These are phyloP conservation scores for Butorides virescens DNA, from an alignment of 2,113 vertebrate species.

Conservation along the genomic window DNA sequence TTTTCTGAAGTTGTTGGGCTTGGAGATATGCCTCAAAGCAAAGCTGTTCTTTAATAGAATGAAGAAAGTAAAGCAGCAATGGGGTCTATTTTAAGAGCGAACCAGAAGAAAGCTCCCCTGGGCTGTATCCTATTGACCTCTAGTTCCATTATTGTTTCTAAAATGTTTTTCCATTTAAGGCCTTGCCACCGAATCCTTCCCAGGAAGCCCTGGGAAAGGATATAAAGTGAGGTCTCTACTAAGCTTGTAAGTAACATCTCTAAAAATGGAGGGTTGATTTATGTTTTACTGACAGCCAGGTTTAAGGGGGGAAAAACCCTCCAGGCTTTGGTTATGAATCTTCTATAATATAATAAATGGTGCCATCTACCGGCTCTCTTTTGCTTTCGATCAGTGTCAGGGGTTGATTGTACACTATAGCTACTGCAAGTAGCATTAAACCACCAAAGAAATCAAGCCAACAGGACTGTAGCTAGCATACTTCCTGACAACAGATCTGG, in stretches of 20 bases:
- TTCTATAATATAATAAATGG: conserved; percentile 67
- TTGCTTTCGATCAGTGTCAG: background rate
- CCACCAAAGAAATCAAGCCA: background rate
- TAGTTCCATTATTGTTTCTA: conserved; percentile 48
- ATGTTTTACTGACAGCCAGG: conserved; percentile 32
- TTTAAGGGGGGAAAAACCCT: conserved; percentile 6
- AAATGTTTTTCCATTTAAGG: conserved; percentile 63
- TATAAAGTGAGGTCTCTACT: conserved; percentile 35
- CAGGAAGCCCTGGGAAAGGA: conserved; percentile 7
- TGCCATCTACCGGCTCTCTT: conserved; percentile 73
- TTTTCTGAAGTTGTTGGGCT: background rate
- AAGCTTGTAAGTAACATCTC: conserved; percentile 47
- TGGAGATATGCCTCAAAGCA: conserved; percentile 3
- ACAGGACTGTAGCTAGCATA: background rate
- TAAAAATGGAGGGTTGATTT: conserved; percentile 47
- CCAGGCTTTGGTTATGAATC: background rate
- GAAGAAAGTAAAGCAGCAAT: background rate
- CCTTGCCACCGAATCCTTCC: conserved; percentile 40
- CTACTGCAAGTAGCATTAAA: background rate
- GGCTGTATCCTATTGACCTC: conserved; percentile 53
- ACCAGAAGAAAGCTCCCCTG: conserved; percentile 39
- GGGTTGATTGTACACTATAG: background rate
- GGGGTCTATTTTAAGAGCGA: background rate
- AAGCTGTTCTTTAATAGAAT: conserved; percentile 28
- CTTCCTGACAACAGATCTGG: background rate